These are phyloP conservation scores for Poeciliopsis turneri DNA, from an alignment of 2,797 vertebrate species.

Conservation along the genomic window DNA sequence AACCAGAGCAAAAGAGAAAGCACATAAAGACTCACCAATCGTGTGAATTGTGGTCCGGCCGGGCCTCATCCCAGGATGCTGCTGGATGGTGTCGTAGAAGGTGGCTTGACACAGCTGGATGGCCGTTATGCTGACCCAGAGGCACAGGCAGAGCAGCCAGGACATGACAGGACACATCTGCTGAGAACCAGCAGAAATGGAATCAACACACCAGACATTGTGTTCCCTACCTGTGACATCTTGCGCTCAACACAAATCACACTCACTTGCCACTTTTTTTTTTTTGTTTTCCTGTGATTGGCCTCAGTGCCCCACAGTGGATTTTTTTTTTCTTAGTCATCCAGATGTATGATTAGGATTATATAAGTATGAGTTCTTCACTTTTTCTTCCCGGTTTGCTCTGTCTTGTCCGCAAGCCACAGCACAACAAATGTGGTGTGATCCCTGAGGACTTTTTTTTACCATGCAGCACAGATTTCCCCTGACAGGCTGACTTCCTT, in stretches of 20 bases:
- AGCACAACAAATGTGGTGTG: constrained; percentile 69
- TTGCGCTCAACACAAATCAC: background rate
- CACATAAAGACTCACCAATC: constrained; percentile 76
- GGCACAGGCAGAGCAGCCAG: constrained; percentile 96
- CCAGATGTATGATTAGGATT: constrained; percentile 65
- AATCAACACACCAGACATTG: constrained; percentile 52
- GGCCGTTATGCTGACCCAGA: constrained; percentile 95
- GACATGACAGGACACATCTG: constrained; percentile 95
- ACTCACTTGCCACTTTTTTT: background rate
- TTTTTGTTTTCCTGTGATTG: constrained; percentile 37
- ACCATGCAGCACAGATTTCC: constrained; percentile 77
- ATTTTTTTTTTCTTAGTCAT: constrained; percentile 54
- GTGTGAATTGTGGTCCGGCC: constrained; percentile 86
- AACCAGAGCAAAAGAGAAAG: background rate
- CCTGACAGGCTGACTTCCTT: constrained; percentile 77
- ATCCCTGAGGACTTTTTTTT: constrained; percentile 74
- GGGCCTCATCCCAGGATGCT: constrained; percentile 92
- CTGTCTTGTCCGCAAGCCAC: constrained; percentile 71
- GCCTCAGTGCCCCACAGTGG: constrained; percentile 25
- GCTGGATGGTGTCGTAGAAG: constrained; percentile 94
- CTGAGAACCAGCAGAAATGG: constrained; percentile 55
- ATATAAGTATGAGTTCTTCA: constrained; percentile 69
- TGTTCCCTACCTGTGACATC: constrained; percentile 47
- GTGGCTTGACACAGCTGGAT: constrained; percentile 94
- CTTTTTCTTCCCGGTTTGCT: constrained; percentile 60